phyloP scores from a whole-genome alignment of 2,888 invertebrate species.

The Diaprepes abbreviatus region DNA sequence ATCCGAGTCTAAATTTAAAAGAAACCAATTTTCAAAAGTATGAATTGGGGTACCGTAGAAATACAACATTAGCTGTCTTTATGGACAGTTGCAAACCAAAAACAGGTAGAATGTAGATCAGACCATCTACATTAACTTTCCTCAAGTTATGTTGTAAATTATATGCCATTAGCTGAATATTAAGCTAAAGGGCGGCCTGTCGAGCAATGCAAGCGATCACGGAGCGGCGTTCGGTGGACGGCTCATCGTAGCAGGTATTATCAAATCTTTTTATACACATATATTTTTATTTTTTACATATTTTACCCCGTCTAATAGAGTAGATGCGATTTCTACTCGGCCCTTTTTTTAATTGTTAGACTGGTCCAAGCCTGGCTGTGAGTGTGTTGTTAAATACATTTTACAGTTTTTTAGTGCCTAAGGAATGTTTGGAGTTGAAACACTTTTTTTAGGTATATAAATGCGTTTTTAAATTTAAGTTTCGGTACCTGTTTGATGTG shows the following conservation, averaged over 20 bases:
- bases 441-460: no score
- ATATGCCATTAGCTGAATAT: conserved; percentile 62
- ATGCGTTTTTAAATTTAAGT: background rate
- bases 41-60: conserved; percentile 9
- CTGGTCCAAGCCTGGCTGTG: conserved; percentile 58
- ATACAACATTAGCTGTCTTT: conserved; percentile 19
- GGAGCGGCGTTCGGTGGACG: conserved; percentile 58
- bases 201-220: conserved; percentile 52
- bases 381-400: conserved; percentile 30
- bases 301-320: conserved; percentile 55
- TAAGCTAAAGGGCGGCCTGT: conserved; percentile 60
- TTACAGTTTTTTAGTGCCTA: conserved; percentile 3
- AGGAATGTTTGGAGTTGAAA: conserved; percentile 25
- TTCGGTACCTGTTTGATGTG: no score
- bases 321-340: conserved; percentile 57
- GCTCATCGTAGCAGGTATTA: conserved; percentile 72
- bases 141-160: conserved; percentile 60
- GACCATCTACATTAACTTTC: conserved; percentile 56
- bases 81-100: conserved; percentile 36
- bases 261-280: conserved; percentile 69
- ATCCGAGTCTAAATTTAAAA: conserved; percentile 2
- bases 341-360: conserved; percentile 54
- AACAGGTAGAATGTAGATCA: conserved; percentile 58
- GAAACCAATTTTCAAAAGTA: background rate
- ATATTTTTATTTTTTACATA: conserved; percentile 53